Conservation (phyloP, 2,113 vertebrate genomes). For the Damaliscus lunatus region DNA sequence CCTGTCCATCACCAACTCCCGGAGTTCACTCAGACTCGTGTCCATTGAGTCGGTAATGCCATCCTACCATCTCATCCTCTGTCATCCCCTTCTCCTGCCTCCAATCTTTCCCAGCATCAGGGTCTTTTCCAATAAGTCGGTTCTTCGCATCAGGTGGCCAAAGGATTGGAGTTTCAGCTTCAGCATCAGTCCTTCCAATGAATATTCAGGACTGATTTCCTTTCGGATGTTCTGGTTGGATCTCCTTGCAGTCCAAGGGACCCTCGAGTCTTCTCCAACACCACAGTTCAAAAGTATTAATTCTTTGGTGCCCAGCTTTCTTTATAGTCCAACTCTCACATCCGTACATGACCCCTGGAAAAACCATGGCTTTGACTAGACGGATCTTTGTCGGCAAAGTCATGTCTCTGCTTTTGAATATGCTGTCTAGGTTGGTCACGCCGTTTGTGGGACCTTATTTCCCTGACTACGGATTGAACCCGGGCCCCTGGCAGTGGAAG, state of each 20-base stretch:
- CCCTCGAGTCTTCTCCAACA: neutral
- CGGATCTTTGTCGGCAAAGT: neutral
- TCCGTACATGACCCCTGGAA: neutral
- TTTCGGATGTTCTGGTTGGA: fast-evolving
- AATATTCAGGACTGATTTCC: neutral
- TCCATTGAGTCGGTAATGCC: neutral
- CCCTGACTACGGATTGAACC: neutral
- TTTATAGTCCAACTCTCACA: neutral
- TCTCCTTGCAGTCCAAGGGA: neutral
- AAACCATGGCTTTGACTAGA: neutral
- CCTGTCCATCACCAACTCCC: neutral
- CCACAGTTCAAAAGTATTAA: neutral
- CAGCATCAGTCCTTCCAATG: no score
- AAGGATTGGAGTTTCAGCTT: neutral
- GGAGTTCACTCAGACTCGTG: neutral
- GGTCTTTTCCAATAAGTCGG: neutral
- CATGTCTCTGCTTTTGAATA: neutral
- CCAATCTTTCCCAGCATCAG: neutral
- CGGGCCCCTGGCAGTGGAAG: neutral
- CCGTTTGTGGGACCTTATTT: neutral
- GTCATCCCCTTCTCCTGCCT: neutral
- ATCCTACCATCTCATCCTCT: neutral
- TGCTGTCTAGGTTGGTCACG: neutral
- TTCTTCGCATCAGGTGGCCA: neutral
- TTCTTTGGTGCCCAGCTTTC: neutral